Percentiles rank a stretch among this genome's conserved stretches.
Evolutionary conservation across 2,797 vertebrate genomes (phyloP).

Genomic region (Brotogeris chrysoptera): DNA sequence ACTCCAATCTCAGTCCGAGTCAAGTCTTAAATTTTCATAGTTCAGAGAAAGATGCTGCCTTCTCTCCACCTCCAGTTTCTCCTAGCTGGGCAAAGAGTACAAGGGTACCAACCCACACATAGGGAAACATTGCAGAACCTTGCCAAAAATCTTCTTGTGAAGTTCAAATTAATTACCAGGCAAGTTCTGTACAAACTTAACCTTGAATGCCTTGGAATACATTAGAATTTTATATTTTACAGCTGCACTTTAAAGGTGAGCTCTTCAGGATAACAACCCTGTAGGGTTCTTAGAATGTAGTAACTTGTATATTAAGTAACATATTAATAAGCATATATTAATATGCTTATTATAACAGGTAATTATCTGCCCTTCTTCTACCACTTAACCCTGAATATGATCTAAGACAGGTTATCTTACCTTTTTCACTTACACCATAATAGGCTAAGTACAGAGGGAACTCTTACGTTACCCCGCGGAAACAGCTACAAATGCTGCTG

Average conservation of each 20-base stretch:
- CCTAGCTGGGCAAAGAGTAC: background rate
- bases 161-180: constrained; percentile 19
- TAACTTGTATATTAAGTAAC: background rate
- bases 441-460: background rate
- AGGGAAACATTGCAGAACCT: background rate
- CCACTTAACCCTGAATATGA: background rate
- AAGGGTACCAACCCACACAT: background rate
- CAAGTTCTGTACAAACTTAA: constrained; percentile 17
- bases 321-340: background rate
- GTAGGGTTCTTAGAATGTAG: background rate
- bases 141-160: constrained; percentile 3
- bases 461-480: background rate
- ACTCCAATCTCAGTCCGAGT: background rate
- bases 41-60: background rate
- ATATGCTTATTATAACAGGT: background rate
- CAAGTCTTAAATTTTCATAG: background rate
- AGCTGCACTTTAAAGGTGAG: background rate
- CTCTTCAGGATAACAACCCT: background rate
- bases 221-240: background rate
- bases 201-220: constrained; percentile 17
- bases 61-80: background rate
- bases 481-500: background rate
- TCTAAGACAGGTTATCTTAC: background rate
- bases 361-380: background rate
- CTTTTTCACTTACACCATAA: background rate